Conservation (phyloP, 1,140 invertebrate genomes). For the Platorchestia sp. region DNA sequence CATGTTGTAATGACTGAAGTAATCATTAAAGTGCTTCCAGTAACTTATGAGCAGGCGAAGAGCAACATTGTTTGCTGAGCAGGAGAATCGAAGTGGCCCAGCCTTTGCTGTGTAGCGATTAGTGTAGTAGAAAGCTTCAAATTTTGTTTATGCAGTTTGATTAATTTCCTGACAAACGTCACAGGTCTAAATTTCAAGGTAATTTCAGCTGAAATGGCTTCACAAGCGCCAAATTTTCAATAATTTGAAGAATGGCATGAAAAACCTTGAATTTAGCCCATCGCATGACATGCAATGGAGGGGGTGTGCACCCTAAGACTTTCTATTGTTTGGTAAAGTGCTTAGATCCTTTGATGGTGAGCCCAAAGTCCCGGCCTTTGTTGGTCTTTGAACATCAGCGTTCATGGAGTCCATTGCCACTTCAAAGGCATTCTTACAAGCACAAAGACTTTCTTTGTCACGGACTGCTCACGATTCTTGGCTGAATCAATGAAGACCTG, state of each 20-base stretch:
- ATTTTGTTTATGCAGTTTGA: background rate
- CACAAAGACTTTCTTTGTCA: slow-evolving; percentile 33
- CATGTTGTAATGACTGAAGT: background rate
- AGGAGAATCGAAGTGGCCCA: background rate
- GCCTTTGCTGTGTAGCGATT: background rate
- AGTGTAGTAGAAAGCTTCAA: background rate
- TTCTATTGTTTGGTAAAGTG: slow-evolving; percentile 27
- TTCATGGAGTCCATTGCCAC: background rate
- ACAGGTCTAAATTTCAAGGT: background rate
- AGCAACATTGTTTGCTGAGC: background rate
- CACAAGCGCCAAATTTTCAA: background rate
- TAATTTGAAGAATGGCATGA: background rate
- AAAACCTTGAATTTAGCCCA: background rate
- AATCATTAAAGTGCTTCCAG: background rate
- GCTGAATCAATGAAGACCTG: background rate
- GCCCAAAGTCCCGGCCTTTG: background rate
- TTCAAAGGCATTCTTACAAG: background rate
- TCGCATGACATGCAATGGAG: background rate
- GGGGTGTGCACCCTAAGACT: background rate
- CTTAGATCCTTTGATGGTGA: slow-evolving; percentile 6
- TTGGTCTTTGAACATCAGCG: slow-evolving; percentile 29
- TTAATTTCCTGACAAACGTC: background rate
- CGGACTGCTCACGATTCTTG: background rate
- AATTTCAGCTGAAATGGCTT: background rate
- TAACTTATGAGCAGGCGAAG: background rate